phyloP scores from a whole-genome alignment of 2,113 vertebrate genomes.

The Naja naja region DNA sequence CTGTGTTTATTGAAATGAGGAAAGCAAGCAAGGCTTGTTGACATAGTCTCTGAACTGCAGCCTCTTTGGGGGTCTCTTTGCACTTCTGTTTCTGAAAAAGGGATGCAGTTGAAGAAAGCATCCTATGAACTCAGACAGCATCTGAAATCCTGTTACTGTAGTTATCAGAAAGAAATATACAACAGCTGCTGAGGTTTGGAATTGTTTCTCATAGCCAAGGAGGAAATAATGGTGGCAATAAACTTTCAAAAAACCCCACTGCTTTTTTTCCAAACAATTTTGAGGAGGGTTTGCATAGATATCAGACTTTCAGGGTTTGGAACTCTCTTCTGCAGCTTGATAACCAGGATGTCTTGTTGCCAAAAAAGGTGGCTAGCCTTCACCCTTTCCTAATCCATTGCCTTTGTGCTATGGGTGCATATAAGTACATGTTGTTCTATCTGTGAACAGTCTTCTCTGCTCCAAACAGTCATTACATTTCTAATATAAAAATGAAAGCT shows the following conservation, averaged over 20 bases:
- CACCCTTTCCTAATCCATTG: too few relatives aligned
- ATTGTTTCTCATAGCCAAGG: background rate
- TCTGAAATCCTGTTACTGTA: background rate
- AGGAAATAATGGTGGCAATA: background rate
- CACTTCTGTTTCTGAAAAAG: background rate
- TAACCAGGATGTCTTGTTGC: background rate
- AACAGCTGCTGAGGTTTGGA: background rate
- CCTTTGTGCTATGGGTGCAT: background rate
- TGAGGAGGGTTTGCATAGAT: background rate
- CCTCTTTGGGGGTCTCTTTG: background rate
- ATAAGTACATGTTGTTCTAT: background rate
- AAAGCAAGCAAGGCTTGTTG: constrained; percentile 7
- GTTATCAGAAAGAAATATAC: background rate
- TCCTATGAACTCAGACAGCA: background rate
- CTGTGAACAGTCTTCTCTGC: background rate
- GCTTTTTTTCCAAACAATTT: background rate
- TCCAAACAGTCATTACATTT: background rate
- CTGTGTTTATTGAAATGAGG: constrained; percentile 15
- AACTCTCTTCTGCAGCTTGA: too few relatives aligned
- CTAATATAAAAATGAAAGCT: background rate
- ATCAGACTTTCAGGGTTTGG: background rate
- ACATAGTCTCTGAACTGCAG: background rate
- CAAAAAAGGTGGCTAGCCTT: background rate
- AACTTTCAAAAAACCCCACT: background rate
- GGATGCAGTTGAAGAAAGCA: background rate